phyloP scores from a whole-genome alignment of 2,797 vertebrate genomes.

The Etheostoma nigrum region DNA sequence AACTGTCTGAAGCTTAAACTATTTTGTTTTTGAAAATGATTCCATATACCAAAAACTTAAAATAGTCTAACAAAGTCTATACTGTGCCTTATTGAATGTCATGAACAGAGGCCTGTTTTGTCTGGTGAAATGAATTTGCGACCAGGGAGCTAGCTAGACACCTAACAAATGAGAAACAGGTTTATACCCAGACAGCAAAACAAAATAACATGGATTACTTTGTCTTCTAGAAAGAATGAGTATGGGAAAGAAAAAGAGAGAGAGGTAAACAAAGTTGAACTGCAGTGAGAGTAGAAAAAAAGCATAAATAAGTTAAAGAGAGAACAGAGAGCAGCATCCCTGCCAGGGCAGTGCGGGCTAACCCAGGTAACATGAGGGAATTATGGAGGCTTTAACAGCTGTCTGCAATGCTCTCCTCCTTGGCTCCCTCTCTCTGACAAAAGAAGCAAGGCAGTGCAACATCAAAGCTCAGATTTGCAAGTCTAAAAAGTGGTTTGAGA shows the following conservation, averaged over 20 bases:
- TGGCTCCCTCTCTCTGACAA: slow-evolving; percentile 68
- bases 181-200: slow-evolving; percentile 75
- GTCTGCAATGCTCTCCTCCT: slow-evolving; percentile 73
- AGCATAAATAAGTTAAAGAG: slow-evolving; percentile 51
- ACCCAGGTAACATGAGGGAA: slow-evolving; percentile 73
- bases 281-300: slow-evolving; percentile 27
- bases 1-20: background rate
- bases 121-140: slow-evolving; percentile 67
- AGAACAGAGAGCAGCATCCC: slow-evolving; percentile 62
- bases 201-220: slow-evolving; percentile 64
- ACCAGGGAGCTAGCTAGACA: slow-evolving; percentile 72
- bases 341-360: slow-evolving; percentile 71
- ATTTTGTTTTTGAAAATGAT: slow-evolving; percentile 34
- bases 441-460: slow-evolving; percentile 71
- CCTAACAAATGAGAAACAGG: slow-evolving; percentile 81
- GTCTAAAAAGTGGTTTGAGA: slow-evolving; percentile 79
- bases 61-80: slow-evolving; percentile 49
- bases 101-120: slow-evolving; percentile 73
- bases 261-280: slow-evolving; percentile 45
- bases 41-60: slow-evolving; percentile 40
- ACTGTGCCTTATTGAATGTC: slow-evolving; percentile 52
- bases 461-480: slow-evolving; percentile 82
- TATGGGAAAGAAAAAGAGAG: slow-evolving; percentile 36
- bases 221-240: slow-evolving; percentile 54
- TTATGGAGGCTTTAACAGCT: slow-evolving; percentile 76